These are phyloP conservation scores for Ophioninae sp. DNA, from an alignment of 2,888 invertebrate genomes.

Conservation along the genomic window DNA sequence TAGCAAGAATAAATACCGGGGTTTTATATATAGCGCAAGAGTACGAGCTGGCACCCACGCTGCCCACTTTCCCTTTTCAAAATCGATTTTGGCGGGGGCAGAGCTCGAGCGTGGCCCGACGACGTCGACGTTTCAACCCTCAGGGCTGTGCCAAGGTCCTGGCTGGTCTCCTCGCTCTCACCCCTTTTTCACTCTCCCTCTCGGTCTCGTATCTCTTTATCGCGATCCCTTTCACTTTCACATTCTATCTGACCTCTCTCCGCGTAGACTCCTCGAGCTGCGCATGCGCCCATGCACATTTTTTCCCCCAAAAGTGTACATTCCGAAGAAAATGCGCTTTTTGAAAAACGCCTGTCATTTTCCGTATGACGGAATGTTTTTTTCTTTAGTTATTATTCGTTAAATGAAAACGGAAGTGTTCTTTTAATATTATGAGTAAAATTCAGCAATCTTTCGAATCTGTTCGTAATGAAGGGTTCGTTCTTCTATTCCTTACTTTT, in stretches of 20 bases:
- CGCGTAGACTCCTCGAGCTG: neutral
- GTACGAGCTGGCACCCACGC: constrained; percentile 66
- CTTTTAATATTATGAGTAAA: too few relatives aligned
- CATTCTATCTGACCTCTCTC: neutral
- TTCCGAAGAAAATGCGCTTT: neutral
- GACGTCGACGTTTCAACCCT: constrained; percentile 65
- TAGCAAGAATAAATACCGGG: constrained; percentile 49
- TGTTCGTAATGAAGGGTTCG: too few relatives aligned
- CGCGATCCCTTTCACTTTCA: constrained; percentile 28
- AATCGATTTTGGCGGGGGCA: constrained; percentile 75
- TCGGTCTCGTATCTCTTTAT: constrained; percentile 28
- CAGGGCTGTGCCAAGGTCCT: constrained; percentile 64
- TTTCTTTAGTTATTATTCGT: too few relatives aligned
- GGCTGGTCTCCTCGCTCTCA: constrained; percentile 39
- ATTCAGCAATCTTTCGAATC: too few relatives aligned
- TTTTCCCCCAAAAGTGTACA: neutral
- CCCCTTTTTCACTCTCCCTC: constrained; percentile 25
- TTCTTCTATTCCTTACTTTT: too few relatives aligned
- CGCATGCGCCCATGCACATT: neutral
- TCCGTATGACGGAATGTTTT: too few relatives aligned
- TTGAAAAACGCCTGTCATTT: neutral
- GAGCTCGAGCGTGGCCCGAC: constrained; percentile 65
- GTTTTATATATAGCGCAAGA: constrained; percentile 18
- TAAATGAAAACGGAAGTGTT: too few relatives aligned
- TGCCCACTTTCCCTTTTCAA: constrained; percentile 77